Base-by-base conservation (phyloP, 2,888 invertebrate genomes). In the Lysandra coridon region DNA sequence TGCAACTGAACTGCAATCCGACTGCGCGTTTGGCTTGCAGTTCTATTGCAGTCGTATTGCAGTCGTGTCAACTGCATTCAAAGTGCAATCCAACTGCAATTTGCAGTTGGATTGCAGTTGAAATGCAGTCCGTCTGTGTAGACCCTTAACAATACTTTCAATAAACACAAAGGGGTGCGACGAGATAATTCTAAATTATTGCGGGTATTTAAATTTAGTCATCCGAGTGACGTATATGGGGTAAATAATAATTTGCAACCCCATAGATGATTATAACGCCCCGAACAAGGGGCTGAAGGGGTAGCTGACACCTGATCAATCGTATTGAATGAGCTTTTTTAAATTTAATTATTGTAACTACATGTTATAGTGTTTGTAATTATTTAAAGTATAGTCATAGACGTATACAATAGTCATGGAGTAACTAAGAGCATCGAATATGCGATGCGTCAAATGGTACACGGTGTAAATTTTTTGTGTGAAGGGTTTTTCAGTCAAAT, bases 211-310 rank as follows among this genome's bases (percentile, higher is more conserved):
- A 90, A 91, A 90, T 91, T 86, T 87, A 90, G 87, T 85, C 89
- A 85, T 86, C 86, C 84, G 90, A 86, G 88, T 92, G 91, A 92
- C 82, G 80, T 91, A 88, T 90, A 90, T 90, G 90, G 93, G 89
- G 91, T 89, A 92, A 93, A 93, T 92, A 93, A 92, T 89, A 91
- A 92, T 93, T 94, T 91, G 91, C 91, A 93, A 93, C 92, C 93
- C 93, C 91, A 92, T 84, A 82, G 87, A 85, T 90, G 87, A 88
- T 90, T 88, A 89, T 89, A 85, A 89, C 86, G 87, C 87, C 86
- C 82, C 73, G 79, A 74, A 60, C 79, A 80, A 79, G 81, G 79
- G 81, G 49, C 49, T 0, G 49, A 83, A 87, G 87, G 87, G 83
- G 83, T 83, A 81, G 82, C 84, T 86, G 90, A 89, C 93, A 93